Evolutionary conservation across 2,113 vertebrate genomes (phyloP).

Genomic region (Phalacrocorax aristotelis): DNA sequence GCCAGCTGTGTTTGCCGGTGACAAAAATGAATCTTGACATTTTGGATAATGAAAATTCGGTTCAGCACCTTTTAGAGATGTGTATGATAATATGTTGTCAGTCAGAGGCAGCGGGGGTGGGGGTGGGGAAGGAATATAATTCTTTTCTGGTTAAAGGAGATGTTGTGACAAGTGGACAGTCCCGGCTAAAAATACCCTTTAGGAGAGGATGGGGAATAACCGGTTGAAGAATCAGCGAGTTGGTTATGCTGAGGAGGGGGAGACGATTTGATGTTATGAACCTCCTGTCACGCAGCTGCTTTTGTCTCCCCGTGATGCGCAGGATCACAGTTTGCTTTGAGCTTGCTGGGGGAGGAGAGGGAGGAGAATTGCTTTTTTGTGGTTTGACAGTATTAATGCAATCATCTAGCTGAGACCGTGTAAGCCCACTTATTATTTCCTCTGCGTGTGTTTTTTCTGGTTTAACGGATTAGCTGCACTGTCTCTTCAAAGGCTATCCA

Average conservation of each 20-base stretch:
- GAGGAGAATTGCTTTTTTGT: background rate
- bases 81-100: conserved; percentile 67
- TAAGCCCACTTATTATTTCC: conserved; percentile 73
- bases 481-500: conserved; percentile 82
- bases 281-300: background rate
- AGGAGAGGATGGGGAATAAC: background rate
- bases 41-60: conserved; percentile 72
- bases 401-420: conserved; percentile 58
- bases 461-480: conserved; percentile 70
- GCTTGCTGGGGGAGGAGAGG: background rate
- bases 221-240: background rate
- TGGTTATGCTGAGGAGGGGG: background rate
- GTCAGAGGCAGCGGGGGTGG: background rate
- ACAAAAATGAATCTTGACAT: conserved; percentile 70
- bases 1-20: conserved; percentile 56
- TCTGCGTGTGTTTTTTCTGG: conserved; percentile 63
- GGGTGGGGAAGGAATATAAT: background rate
- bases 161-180: conserved; percentile 3
- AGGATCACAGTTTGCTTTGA: conserved; percentile 8
- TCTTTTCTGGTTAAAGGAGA: conserved; percentile 49
- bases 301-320: background rate
- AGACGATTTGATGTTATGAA: background rate
- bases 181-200: background rate
- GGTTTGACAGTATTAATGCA: conserved; percentile 39
- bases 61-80: conserved; percentile 67